A percentile compares a stretch with the other conserved stretches of the same genome.
These are phyloP conservation scores for Corythoichthys haematopterus DNA, from an alignment of 2,113 vertebrate species.

Conservation along the genomic window DNA sequence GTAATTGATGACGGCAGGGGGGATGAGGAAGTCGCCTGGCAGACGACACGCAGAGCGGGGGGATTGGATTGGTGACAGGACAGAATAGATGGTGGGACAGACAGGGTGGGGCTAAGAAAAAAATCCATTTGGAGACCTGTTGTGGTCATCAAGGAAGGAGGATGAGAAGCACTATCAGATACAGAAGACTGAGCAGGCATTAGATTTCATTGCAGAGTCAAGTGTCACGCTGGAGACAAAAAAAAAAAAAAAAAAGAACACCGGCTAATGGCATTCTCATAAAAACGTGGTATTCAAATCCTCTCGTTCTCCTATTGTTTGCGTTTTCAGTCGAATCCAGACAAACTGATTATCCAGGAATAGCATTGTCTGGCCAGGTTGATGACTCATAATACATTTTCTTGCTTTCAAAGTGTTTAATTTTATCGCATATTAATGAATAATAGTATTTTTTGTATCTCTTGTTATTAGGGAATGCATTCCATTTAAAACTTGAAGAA, in stretches of 20 bases:
- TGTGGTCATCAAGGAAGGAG: conserved; percentile 27
- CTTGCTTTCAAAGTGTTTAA: no score
- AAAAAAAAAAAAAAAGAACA: not conserved
- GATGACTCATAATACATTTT: no score
- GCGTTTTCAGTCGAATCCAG: conserved; percentile 10
- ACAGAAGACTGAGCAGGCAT: conserved; percentile 2
- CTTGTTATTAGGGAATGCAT: no score
- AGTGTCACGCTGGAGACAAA: conserved; percentile 1
- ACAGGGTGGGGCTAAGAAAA: conserved; percentile 4
- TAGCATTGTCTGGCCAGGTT: no score
- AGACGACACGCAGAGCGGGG: conserved; percentile 30
- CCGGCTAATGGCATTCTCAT: not conserved
- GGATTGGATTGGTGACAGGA: conserved; percentile 44
- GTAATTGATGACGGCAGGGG: conserved; percentile 48
- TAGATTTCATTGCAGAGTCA: not conserved
- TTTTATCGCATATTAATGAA: no score
- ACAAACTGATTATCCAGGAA: conserved; percentile 22
- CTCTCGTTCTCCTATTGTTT: not conserved
- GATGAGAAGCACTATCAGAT: not conserved
- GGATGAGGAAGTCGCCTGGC: conserved; percentile 29
- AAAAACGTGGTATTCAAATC: not conserved
- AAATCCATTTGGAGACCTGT: conserved; percentile 53
- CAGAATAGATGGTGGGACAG: conserved; percentile 32
- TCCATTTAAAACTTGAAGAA: no score
- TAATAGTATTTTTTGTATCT: no score